Percentiles rank a stretch among this genome's conserved stretches.
Conservation (phyloP, 37 sponge, comb jelly and placozoan genomes). For the Hormiphora californensis region DNA sequence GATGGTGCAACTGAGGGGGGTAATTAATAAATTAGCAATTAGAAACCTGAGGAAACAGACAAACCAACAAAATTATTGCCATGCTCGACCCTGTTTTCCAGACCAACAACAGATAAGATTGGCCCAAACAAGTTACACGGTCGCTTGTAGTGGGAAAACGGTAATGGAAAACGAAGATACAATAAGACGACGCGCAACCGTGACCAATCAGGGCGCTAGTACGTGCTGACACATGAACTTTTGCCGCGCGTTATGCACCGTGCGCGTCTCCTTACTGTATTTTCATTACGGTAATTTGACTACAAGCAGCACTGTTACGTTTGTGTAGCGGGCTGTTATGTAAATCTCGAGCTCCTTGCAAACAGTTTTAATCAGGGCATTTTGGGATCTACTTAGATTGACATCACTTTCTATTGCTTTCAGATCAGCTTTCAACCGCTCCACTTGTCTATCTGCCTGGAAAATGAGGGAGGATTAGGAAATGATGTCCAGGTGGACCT, state of each 20-base stretch:
- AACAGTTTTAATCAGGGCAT: constrained; percentile 38
- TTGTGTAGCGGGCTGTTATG: constrained; percentile 7
- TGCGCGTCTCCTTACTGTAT: no score
- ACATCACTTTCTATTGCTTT: constrained; percentile 15
- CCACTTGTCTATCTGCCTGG: background rate
- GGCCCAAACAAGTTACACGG: no score
- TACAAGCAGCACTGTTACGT: background rate
- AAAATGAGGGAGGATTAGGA: background rate
- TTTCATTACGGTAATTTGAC: no score
- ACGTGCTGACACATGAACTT: no score
- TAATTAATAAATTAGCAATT: background rate
- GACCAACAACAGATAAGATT: no score
- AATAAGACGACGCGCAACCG: no score
- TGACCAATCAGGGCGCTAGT: no score
- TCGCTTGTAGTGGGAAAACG: no score
- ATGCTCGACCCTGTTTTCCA: no score
- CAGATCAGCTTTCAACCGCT: constrained; percentile 9
- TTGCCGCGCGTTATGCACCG: no score
- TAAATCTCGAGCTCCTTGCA: background rate
- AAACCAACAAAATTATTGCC: no score
- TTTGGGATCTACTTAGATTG: background rate
- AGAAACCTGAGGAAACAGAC: no score
- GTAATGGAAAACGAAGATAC: background rate
- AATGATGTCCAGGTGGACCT: background rate
- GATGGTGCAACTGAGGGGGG: constrained; percentile 11